Base-by-base conservation (phyloP, 2,113 vertebrate genomes). In the Sinocyclocheilus grahami region DNA sequence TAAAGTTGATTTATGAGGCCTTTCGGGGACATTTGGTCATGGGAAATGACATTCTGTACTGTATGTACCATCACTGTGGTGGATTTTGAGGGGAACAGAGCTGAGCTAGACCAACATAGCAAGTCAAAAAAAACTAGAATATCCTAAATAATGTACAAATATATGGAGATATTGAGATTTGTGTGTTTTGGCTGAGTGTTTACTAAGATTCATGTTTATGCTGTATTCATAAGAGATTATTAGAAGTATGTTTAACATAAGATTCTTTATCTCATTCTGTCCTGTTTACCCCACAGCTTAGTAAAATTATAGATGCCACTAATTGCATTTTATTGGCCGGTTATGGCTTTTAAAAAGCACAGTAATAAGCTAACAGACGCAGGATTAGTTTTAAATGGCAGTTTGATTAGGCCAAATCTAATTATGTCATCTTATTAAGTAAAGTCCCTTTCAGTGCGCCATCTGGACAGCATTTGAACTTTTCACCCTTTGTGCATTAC, bases 301-400 rank as follows among this genome's bases (percentile, higher is more conserved):
- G 20, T 67, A 62, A 69, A 22, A 69, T 82, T 69, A 62, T 63
- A 72, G 24, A 74, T 13, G 24, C 11, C 77, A 53, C n/a, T 83
- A 77, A 72, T 24, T 51, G 24, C 22, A 69, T 87, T 87, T 42
- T 76, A 74, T 46, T 58, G 76, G 18, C 53, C 7, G 65, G 22
- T 72, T 79, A 46, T 62, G 76, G 27, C 51, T 83, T 71, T 83
- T 39, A 78, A 71, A 65, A 33, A 74, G 37, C 51, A 2, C 42
- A 76, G 37, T 18, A 76, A 65, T 46, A 8, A 87, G 85, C 87
- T 88, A 74, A 85, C 53, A 82, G 78, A 89, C 83, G 72, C 86
- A 46, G 89, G 87, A 87, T 53, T 84, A 77, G 78, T 90, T 94
- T 90, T 84, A 93, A 92, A 92, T 90, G 88, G 87, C 85, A 87